Evolutionary conservation across 2,797 vertebrate species (phyloP), one percentile per base, ranked within the genome.

Genomic region (Pempheris klunzingeri): DNA sequence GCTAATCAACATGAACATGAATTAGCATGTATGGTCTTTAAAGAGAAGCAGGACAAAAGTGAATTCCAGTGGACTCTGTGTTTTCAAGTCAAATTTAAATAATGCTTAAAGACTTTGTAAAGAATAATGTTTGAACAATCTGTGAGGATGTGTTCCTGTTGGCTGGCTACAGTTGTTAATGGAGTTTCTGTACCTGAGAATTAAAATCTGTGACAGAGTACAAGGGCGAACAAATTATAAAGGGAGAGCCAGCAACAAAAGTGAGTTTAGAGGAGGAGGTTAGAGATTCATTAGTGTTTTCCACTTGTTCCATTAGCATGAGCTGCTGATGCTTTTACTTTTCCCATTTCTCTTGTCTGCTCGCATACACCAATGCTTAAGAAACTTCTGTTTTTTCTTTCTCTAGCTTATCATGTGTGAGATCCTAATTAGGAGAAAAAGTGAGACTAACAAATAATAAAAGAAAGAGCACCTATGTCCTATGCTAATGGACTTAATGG

Each of bases 401-500:
- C 52, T 78, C 61, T 63, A n/a, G 73, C 71, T 78, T 67, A 55
- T 15, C 54, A 75, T 4, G 4, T 61, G 69, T 73, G 58, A 79
- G 70, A 72, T 67, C 73, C 74, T 89, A 87, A 89, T 90, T 83
- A 90, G 71, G 71, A 82, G 66, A 68, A 78, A 66, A 82, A 80
- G 78, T 85, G 82, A 89, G 58, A 82, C 85, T 80, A 80, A 87
- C 54, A 86, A 84, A 82, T 77, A 55, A 84, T 79, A 71, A 80
- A 77, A 81, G 28, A 57, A 69, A 1, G 13, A 61, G 66, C 72
- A 36, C 20, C 57, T 71, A 41, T 68, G 57, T 74, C 71, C 64
- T 18, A 60, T 84, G 72, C 69, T 84, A 89, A 90, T 90, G 87
- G 88, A 1, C 69, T 57, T 89, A 88, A 92, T 90, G 88, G 83